Conservation (phyloP, 2,888 invertebrate species). For the Drosophila hamatofila region DNA sequence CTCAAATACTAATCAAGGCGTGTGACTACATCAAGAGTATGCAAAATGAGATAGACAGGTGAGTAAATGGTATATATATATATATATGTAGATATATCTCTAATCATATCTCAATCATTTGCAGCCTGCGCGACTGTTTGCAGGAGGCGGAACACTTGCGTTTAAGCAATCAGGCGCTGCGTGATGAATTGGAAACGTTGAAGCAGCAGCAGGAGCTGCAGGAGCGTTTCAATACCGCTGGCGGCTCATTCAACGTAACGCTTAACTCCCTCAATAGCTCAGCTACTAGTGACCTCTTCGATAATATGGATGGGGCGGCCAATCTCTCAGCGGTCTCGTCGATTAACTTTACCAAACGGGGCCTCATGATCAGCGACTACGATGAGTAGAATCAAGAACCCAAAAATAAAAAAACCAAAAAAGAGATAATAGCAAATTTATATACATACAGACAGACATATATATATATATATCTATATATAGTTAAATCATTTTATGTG, state of each 20-base stretch:
- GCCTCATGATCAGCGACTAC: conserved; percentile 80
- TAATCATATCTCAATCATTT: neutral
- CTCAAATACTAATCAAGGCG: conserved; percentile 97
- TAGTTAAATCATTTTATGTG: conserved; percentile 47
- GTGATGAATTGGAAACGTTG: conserved; percentile 74
- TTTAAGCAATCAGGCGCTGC: conserved; percentile 79
- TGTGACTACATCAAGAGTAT: conserved; percentile 97
- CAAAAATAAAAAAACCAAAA: conserved; percentile 38
- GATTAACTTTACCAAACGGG: conserved; percentile 75
- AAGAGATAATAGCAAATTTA: conserved; percentile 56
- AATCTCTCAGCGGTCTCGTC: conserved; percentile 61
- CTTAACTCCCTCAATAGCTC: conserved; percentile 74
- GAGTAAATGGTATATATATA: conserved; percentile 11
- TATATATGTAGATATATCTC: neutral
- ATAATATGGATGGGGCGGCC: conserved; percentile 62
- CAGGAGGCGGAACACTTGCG: conserved; percentile 81
- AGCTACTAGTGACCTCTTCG: conserved; percentile 74
- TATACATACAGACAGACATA: conserved; percentile 4
- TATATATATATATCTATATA: conserved; percentile 6
- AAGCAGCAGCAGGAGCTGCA: conserved; percentile 73
- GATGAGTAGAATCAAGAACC: conserved; percentile 65
- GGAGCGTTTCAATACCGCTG: conserved; percentile 62
- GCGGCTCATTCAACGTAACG: conserved; percentile 68
- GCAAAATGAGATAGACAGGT: conserved; percentile 91
- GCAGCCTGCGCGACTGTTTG: conserved; percentile 83